Evolutionary conservation across 2,797 vertebrate species (phyloP), one percentile per base, ranked within the genome.

Genomic region (Micropoecilia bifurca): DNA sequence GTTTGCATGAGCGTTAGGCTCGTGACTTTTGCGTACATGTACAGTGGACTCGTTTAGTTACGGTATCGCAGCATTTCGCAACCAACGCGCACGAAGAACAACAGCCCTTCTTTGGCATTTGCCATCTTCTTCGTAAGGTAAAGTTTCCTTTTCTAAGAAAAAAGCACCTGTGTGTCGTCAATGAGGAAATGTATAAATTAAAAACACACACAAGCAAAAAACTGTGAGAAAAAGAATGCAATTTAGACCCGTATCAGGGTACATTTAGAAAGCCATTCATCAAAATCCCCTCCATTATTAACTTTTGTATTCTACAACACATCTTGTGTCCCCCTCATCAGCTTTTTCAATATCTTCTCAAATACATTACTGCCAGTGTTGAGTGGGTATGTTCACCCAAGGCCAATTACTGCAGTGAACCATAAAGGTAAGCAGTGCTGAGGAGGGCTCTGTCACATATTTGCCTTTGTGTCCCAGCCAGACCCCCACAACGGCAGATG

Each of bases 261-360:
- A 89, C 89, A 95, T 96, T 96, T 95, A 86, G 83, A 85, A 90
- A 92, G 90, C 93, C 94, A 96, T 96, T 96, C 85, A 89, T 96
- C 96, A 96, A 95, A 95, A 94, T 94, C 93, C 92, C 92, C 89
- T 83, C 86, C 87, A 93, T 95, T 96, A 96, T 96, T 96, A 96
- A 95, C 91, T 95, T 95, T 94, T 93, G 91, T 95, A 95, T 96
- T 94, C 92, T 93, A 92, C 94, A 95, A 95, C 93, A 94, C 94
- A 95, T 95, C 93, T 91, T 91, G 92, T 94, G 93, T 95, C 93
- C 95, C 93, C 86, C 92, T 96, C 93, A 95, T 95, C 92, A 93
- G 92, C 92, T 93, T 95, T 95, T 95, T 95, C 94, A 95, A 93
- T 96, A 95, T 96, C 92, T 93, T 95, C 91, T 95, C 87, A 95